Percentiles rank a stretch among this genome's conserved stretches.
These are phyloP conservation scores for Xestia c-nigrum DNA, from an alignment of 2,888 invertebrate species.

Conservation along the genomic window DNA sequence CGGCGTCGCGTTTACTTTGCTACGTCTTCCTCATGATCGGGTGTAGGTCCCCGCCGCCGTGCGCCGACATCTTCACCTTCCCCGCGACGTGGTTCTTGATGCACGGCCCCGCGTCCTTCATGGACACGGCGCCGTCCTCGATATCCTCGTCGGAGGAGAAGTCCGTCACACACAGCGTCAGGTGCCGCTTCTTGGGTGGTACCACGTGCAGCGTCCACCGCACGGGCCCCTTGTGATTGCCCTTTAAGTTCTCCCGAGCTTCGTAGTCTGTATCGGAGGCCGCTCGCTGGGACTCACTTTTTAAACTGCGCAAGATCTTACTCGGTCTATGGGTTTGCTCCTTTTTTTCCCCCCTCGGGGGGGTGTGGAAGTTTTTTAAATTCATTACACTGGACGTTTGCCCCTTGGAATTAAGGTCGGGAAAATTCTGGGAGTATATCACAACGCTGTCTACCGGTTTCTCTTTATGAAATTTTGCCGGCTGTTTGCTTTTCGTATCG, in stretches of 20 bases:
- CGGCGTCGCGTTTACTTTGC: conserved; percentile 51
- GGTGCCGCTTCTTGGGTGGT: conserved; percentile 85
- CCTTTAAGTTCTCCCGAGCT: conserved; percentile 75
- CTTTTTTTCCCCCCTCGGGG: conserved; percentile 90
- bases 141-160: conserved; percentile 86
- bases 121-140: conserved; percentile 75
- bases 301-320: conserved; percentile 77
- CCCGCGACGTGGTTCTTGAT: conserved; percentile 78
- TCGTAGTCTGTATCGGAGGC: conserved; percentile 88
- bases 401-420: conserved; percentile 81
- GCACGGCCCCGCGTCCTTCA: conserved; percentile 82
- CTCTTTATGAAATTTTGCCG: conserved; percentile 86
- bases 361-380: conserved; percentile 90
- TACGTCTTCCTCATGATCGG: conserved; percentile 86
- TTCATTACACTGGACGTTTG: conserved; percentile 84
- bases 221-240: conserved; percentile 80
- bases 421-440: conserved; percentile 88
- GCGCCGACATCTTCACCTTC: conserved; percentile 84
- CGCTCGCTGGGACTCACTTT: conserved; percentile 81
- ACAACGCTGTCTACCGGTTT: conserved; percentile 86
- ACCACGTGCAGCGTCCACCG: conserved; percentile 84
- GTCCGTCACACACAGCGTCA: conserved; percentile 84
- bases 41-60: conserved; percentile 86
- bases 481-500: conserved; percentile 77
- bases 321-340: conserved; percentile 80